Conservation (phyloP, 2,113 vertebrate genomes). For the Naja naja region DNA sequence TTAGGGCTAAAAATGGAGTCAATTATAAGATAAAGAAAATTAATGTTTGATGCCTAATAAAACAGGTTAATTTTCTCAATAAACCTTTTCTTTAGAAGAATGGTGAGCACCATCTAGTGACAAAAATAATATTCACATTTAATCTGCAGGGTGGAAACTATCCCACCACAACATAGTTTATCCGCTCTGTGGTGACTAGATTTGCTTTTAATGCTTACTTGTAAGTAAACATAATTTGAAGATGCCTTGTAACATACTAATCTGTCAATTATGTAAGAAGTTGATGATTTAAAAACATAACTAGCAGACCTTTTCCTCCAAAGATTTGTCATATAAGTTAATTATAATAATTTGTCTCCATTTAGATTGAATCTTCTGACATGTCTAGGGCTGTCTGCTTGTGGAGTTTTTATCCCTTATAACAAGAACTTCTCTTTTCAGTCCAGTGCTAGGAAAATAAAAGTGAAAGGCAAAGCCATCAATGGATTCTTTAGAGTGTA, state of each 20-base stretch:
- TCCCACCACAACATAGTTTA: not conserved
- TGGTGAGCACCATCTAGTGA: slow-evolving; percentile 72
- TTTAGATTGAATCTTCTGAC: not conserved
- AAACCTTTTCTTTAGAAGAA: slow-evolving; percentile 38
- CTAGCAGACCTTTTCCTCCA: not conserved
- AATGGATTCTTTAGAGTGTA: not conserved
- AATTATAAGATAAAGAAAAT: not conserved
- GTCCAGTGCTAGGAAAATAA: not conserved
- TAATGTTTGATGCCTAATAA: rapidly evolving
- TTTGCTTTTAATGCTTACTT: not conserved
- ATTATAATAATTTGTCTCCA: not conserved
- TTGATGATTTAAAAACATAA: not conserved
- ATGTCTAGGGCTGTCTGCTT: not conserved
- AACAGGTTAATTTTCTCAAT: not conserved
- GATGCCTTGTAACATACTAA: not conserved
- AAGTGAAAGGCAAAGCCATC: not conserved
- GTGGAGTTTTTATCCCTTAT: not conserved
- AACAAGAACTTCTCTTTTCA: not conserved
- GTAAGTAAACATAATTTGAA: not conserved
- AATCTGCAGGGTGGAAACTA: not conserved
- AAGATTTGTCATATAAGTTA: not conserved
- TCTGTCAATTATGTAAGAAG: not conserved
- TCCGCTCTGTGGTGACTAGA: not conserved
- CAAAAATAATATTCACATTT: not conserved
- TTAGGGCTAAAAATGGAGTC: rapidly evolving